Base-by-base conservation (phyloP, 2,797 vertebrate genomes). In the Cynodonichthys magdalenae region DNA sequence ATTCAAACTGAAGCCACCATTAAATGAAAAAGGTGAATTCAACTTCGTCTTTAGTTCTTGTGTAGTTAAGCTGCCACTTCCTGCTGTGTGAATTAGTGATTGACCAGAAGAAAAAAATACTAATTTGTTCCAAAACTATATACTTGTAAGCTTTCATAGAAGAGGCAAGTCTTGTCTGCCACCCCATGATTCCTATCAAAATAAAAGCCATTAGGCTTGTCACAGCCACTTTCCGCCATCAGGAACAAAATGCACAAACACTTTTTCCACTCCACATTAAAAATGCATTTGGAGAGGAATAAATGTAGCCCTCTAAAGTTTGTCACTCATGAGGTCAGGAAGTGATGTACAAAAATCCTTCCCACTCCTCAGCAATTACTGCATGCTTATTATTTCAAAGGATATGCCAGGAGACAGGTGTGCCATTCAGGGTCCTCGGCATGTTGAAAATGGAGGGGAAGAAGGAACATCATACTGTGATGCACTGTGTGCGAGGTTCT, bases 351-450 rank as follows among this genome's bases (percentile, higher is more conserved):
- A 77, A 91, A 48, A 93, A 92, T 87, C 77, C 77, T 87, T 87
- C 84, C 90, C 77, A 76, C 84, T 90, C 86, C 79, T 83, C 73
- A 31, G 92, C 89, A 93, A 93, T 94, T 94, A 93, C 88, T 47
- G 81, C 76, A 79, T 87, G 87, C 89, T 91, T 92, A 92, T 89
- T 89, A 89, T 91, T 93, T 92, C 85, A 90, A 88, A 91, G 89
- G 84, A 91, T 90, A 90, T 90, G 89, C 85, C 88, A 88, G 88
- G 84, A 93, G 91, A 92, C 93, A 93, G 92, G 91, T 92, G 92
- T 90, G 87, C 87, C 89, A 91, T 92, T 92, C 88, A 89, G 83
- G 82, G 81, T 84, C 81, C 81, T 85, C 72, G 49, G 78, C 80
- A 82, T 82, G 82, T 80, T 52, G 83, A 85, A 92, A 91, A 91